Conservation (phyloP, 2,113 vertebrate genomes). For the Microcebus jonahi region DNA sequence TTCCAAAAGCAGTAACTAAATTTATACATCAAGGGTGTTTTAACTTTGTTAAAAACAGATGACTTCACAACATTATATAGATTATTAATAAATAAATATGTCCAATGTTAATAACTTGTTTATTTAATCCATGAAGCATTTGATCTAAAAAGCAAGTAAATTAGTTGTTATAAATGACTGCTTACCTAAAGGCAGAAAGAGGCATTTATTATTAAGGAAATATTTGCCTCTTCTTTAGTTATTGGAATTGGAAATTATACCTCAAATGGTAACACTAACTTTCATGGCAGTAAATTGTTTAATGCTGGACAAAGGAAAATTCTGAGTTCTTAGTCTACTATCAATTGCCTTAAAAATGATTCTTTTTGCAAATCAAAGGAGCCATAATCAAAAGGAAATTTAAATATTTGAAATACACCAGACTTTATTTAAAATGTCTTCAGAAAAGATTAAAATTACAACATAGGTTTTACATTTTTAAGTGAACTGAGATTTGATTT, state of each 20-base stretch:
- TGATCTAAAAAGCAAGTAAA: neutral
- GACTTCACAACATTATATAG: neutral
- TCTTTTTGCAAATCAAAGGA: conserved; percentile 75
- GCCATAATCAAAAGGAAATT: conserved; percentile 40
- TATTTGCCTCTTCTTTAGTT: neutral
- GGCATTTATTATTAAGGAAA: neutral
- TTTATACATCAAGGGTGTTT: neutral
- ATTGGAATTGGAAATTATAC: neutral
- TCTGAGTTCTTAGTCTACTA: conserved; percentile 64
- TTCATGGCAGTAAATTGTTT: conserved; percentile 77
- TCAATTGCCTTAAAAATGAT: conserved; percentile 76
- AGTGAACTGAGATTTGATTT: conserved; percentile 82
- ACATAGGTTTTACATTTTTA: conserved; percentile 75
- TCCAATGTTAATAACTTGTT: neutral
- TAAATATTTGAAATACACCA: neutral
- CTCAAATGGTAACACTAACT: conserved; percentile 81
- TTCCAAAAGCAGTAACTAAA: neutral
- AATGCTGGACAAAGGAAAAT: conserved; percentile 82
- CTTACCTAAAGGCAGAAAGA: neutral
- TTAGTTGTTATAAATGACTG: neutral
- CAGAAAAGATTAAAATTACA: neutral
- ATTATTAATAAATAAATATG: neutral
- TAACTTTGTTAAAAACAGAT: neutral
- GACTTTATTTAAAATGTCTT: neutral
- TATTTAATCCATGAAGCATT: neutral